phyloP scores from a whole-genome alignment of 2,888 invertebrate species.

The Trichogramma evanescens region DNA sequence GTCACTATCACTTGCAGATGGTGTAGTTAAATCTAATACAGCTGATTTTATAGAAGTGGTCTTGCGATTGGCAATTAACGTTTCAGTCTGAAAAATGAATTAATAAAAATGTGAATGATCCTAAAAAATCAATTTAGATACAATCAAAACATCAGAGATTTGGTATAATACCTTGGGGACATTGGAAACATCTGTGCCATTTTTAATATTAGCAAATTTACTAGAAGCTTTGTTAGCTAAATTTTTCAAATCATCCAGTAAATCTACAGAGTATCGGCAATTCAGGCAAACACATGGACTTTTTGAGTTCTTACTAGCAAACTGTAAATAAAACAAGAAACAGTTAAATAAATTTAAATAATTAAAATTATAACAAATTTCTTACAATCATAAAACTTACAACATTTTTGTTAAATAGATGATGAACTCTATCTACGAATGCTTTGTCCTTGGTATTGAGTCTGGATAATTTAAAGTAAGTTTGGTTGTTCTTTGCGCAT shows the following conservation, averaged over 20 bases:
- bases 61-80: constrained; percentile 35
- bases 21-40: constrained; percentile 21
- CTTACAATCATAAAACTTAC: constrained; percentile 27
- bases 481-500: neutral
- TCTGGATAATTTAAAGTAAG: constrained; percentile 31
- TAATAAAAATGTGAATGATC: neutral
- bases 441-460: constrained; percentile 27
- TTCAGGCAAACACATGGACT: constrained; percentile 33
- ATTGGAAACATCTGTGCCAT: constrained; percentile 24
- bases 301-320: constrained; percentile 10
- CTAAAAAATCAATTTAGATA: neutral
- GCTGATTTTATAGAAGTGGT: constrained; percentile 28
- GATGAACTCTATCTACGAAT: constrained; percentile 27
- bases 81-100: constrained; percentile 33
- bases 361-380: neutral
- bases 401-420: constrained; percentile 28
- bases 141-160: neutral
- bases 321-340: constrained; percentile 15
- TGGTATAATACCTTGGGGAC: constrained; percentile 34
- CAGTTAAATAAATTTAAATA: neutral
- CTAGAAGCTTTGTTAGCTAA: constrained; percentile 26
- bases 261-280: constrained; percentile 40
- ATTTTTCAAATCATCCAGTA: constrained; percentile 36
- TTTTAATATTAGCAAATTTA: constrained; percentile 25
- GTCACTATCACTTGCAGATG: constrained; percentile 29